Conservation (phyloP, 2,797 vertebrate genomes). For the Smutsia gigantea region DNA sequence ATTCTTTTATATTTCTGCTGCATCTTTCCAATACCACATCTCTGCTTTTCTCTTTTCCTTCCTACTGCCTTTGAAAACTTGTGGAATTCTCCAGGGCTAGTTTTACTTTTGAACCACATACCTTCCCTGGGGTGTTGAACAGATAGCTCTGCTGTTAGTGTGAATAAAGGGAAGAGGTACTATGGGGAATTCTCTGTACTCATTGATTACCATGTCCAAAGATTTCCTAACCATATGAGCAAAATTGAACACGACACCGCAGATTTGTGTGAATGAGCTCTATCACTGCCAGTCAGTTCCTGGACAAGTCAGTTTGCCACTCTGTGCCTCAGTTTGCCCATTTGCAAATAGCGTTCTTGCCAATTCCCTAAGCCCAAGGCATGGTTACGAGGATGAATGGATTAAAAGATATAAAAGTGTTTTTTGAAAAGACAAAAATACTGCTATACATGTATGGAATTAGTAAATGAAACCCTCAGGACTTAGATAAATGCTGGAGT, state of each 20-base stretch:
- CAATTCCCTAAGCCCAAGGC: not conserved
- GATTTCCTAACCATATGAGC: not conserved
- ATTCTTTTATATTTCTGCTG: not conserved
- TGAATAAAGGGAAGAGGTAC: constrained; percentile 14
- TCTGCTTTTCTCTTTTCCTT: not conserved
- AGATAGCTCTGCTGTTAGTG: not conserved
- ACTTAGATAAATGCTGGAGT: constrained; percentile 1
- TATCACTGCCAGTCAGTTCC: not conserved
- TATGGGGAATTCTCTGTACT: not conserved
- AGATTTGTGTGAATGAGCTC: not conserved
- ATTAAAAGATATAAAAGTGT: not conserved
- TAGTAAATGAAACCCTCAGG: constrained; percentile 39
- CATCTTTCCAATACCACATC: not conserved
- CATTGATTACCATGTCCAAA: not conserved
- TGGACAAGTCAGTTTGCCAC: not conserved
- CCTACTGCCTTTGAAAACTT: not conserved
- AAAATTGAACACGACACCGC: not conserved
- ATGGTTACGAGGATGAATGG: not conserved
- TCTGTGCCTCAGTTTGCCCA: constrained; percentile 63
- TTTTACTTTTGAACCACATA: not conserved
- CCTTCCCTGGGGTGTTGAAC: not conserved
- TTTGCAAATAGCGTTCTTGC: not conserved
- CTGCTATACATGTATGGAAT: constrained; percentile 7
- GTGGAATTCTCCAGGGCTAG: not conserved
- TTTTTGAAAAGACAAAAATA: constrained; percentile 29